These are phyloP conservation scores for Torymus auratus DNA, from an alignment of 2,888 invertebrate species.

Conservation along the genomic window DNA sequence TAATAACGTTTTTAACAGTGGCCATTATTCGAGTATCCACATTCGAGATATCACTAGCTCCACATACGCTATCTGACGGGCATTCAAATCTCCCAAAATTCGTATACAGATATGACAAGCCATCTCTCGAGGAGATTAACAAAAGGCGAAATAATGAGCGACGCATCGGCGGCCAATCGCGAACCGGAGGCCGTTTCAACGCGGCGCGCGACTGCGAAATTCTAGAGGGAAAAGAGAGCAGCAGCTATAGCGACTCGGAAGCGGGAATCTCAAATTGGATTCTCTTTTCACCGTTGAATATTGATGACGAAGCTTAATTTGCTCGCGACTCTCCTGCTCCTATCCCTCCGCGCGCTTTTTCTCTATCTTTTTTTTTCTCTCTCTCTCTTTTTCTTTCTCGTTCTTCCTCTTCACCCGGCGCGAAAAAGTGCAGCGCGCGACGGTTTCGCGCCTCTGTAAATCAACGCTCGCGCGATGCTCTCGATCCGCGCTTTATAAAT, in stretches of 20 bases:
- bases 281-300: conserved; percentile 51
- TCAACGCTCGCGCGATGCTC: conserved; percentile 2
- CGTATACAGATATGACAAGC: too few species aligned
- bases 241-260: conserved; percentile 22
- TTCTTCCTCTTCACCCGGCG: not conserved
- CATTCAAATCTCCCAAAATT: too few species aligned
- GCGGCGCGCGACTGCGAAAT: conserved; percentile 35
- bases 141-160: conserved; percentile 28
- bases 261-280: conserved; percentile 57
- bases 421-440: not conserved
- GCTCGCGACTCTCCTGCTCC: conserved; percentile 25
- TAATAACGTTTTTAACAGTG: too few species aligned
- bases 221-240: conserved; percentile 53
- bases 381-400: not conserved
- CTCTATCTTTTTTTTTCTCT: conserved; percentile 6
- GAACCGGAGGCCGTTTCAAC: conserved; percentile 20
- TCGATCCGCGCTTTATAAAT: conserved; percentile 3
- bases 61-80: too few species aligned
- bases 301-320: conserved; percentile 57
- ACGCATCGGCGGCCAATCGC: conserved; percentile 26
- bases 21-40: too few species aligned
- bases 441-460: not conserved
- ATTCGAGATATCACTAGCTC: too few species aligned
- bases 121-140: too few species aligned
- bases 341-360: conserved; percentile 11